A percentile compares a stretch with the other conserved stretches of the same genome.
phyloP scores from a whole-genome alignment of 1,140 invertebrate genomes.

The Portunus trituberculatus region DNA sequence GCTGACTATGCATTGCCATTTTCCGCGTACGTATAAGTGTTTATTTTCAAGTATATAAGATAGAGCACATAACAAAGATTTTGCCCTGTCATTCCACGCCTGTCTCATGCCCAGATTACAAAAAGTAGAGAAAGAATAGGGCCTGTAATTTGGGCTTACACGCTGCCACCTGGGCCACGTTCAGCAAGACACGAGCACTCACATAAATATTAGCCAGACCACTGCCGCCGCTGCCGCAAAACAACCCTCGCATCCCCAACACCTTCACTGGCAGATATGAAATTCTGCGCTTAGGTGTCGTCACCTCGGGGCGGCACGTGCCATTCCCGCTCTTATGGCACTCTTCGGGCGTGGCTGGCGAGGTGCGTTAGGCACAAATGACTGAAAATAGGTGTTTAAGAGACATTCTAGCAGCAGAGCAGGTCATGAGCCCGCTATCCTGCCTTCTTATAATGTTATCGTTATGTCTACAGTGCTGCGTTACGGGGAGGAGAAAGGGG shows the following conservation, averaged over 20 bases:
- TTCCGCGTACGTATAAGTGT: too few species aligned
- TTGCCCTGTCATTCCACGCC: too few species aligned
- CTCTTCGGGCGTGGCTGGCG: not conserved
- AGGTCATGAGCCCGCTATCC: not conserved
- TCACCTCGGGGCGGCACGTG: not conserved
- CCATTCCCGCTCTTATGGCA: not conserved
- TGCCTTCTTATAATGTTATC: not conserved
- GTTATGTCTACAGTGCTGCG: not conserved
- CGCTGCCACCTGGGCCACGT: not conserved
- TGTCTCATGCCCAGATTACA: not conserved
- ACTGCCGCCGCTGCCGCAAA: not conserved
- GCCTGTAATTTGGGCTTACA: not conserved
- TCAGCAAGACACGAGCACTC: not conserved
- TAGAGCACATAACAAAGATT: too few species aligned
- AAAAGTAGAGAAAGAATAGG: not conserved
- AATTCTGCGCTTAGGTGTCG: not conserved
- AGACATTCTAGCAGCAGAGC: not conserved
- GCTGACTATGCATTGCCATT: too few species aligned
- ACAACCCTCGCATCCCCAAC: not conserved
- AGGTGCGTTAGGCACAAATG: not conserved
- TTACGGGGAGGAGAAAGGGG: not conserved
- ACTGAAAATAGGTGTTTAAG: conserved; percentile 23
- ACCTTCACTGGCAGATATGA: not conserved
- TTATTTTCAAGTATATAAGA: too few species aligned
- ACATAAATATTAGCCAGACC: not conserved